Conservation (phyloP, 2,113 vertebrate species). For the Cygnus atratus region DNA sequence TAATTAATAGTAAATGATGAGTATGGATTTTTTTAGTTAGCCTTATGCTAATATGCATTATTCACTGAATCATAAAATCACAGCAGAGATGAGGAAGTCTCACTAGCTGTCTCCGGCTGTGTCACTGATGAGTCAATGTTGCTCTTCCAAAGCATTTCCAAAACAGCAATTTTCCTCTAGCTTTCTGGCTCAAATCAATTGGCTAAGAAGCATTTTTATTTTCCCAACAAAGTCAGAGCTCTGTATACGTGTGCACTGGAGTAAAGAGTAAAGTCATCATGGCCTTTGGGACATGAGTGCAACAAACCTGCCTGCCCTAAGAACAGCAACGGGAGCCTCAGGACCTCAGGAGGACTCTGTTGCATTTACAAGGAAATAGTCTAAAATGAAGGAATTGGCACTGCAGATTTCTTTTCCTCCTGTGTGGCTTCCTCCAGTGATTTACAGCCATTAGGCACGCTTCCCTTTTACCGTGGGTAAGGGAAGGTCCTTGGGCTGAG, state of each 20-base stretch:
- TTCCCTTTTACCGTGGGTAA: background rate
- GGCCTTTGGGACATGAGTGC: background rate
- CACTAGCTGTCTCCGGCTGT: background rate
- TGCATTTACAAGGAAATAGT: background rate
- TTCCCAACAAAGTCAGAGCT: background rate
- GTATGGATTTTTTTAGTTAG: conserved; percentile 52
- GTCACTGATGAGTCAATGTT: background rate
- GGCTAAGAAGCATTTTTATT: background rate
- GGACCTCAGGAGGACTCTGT: accelerated
- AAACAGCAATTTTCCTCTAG: background rate
- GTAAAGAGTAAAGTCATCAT: background rate
- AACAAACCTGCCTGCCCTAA: background rate
- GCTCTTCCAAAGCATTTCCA: background rate
- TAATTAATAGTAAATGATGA: conserved; percentile 55
- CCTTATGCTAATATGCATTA: conserved; percentile 66
- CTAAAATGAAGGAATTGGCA: background rate
- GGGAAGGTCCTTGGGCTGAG: background rate
- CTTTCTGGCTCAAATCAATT: background rate
- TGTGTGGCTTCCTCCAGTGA: background rate
- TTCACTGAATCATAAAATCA: conserved; percentile 67
- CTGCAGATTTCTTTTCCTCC: background rate
- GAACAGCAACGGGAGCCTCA: background rate
- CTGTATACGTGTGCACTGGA: background rate
- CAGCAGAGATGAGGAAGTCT: conserved; percentile 14
- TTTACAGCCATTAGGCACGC: background rate